Percentiles rank a stretch among this genome's conserved stretches.
phyloP scores from a whole-genome alignment of 2,113 vertebrate genomes.

The Lamprotornis superbus region DNA sequence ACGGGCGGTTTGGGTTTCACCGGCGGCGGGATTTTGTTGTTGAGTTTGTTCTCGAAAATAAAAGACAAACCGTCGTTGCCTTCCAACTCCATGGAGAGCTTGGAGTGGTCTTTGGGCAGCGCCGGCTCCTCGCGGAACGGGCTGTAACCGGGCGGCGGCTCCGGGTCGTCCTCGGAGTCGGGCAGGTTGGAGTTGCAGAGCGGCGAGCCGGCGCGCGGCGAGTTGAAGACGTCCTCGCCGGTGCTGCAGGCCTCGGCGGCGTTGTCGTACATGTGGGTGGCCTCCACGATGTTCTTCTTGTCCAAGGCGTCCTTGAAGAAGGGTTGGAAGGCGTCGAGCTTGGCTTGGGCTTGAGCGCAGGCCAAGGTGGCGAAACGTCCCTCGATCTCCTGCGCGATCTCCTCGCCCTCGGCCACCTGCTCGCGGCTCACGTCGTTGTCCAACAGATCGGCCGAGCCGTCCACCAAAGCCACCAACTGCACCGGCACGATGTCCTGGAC shows the following conservation, averaged over 20 bases:
- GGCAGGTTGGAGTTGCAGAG: constrained; percentile 85
- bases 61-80: constrained; percentile 83
- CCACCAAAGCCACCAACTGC: constrained; percentile 87
- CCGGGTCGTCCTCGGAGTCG: constrained; percentile 91
- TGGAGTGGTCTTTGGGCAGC: constrained; percentile 80
- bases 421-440: constrained; percentile 86
- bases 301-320: constrained; percentile 92
- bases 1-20: constrained; percentile 90
- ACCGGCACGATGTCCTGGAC: constrained; percentile 95
- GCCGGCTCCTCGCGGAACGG: constrained; percentile 80
- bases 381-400: constrained; percentile 92
- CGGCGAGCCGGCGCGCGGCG: constrained; percentile 88
- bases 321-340: constrained; percentile 87
- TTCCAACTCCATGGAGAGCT: constrained; percentile 84
- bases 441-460: constrained; percentile 78
- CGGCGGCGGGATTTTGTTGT: constrained; percentile 91
- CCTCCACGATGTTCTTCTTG: constrained; percentile 89
- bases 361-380: constrained; percentile 83
- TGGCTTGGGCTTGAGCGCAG: constrained; percentile 82
- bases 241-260: constrained; percentile 88
- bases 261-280: constrained; percentile 93
- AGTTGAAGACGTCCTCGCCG: constrained; percentile 85
- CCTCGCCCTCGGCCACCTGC: constrained; percentile 88
- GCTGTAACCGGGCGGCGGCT: constrained; percentile 77
- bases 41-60: constrained; percentile 88